These are phyloP conservation scores for Allobates femoralis DNA, from an alignment of 2,797 vertebrate species.

Conservation along the genomic window DNA sequence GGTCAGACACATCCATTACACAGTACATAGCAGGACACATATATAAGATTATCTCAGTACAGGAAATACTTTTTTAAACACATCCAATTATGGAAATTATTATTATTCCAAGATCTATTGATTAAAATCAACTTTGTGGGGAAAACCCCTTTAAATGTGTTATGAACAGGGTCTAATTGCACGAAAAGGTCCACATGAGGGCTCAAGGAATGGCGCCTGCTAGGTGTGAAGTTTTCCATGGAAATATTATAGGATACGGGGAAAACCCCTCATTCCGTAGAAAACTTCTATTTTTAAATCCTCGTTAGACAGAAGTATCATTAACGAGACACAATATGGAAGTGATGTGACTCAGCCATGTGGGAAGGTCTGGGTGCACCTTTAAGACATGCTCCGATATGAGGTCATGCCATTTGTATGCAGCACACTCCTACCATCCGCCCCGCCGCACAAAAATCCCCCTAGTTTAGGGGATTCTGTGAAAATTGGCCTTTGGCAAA, in stretches of 20 bases:
- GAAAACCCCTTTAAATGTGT: no score
- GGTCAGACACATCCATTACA: no score
- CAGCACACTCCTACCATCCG: constrained; percentile 71
- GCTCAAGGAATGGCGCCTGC: neutral
- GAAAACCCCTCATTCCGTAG: constrained; percentile 34
- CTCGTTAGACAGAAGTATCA: neutral
- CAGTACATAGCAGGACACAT: no score
- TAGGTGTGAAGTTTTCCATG: neutral
- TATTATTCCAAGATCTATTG: no score
- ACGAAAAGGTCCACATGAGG: neutral
- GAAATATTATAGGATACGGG: neutral
- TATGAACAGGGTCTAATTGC: neutral
- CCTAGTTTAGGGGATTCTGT: constrained; percentile 67
- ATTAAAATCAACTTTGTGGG: no score
- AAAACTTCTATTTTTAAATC: constrained; percentile 11
- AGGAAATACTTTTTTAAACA: no score
- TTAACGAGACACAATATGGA: constrained; percentile 15
- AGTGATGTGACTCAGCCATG: constrained; percentile 14
- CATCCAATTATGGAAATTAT: no score
- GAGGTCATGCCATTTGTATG: constrained; percentile 72
- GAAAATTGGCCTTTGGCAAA: constrained; percentile 75
- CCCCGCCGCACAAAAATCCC: constrained; percentile 55
- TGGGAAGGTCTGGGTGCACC: constrained; percentile 30
- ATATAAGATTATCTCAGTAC: no score
- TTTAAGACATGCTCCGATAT: constrained; percentile 49